Percentiles rank a stretch among this genome's conserved stretches.
These are phyloP conservation scores for Tenrec ecaudatus DNA, from an alignment of 2,113 vertebrate species.

Conservation along the genomic window DNA sequence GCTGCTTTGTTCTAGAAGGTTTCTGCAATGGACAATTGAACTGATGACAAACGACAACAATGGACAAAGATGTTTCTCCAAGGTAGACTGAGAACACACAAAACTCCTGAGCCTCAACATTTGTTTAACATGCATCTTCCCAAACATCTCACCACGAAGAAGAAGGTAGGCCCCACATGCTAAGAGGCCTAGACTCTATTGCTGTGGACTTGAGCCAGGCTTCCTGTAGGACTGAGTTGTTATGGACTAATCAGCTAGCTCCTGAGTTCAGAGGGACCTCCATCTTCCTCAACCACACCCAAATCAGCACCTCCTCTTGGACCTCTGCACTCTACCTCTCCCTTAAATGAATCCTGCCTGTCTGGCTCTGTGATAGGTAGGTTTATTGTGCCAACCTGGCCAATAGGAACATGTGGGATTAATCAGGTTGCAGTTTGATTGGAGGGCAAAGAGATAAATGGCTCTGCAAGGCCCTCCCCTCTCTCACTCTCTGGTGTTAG, in stretches of 20 bases:
- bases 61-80: background rate
- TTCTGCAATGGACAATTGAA: background rate
- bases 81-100: background rate
- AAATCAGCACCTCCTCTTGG: background rate
- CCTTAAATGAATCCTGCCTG: background rate
- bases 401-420: no score
- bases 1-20: background rate
- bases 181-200: background rate
- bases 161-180: background rate
- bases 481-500: no score
- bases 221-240: background rate
- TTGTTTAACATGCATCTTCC: background rate
- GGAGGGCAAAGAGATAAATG: no score
- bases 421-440: no score
- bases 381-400: no score
- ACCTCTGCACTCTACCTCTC: no score
- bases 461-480: no score
- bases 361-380: no score
- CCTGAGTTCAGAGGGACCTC: background rate
- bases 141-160: background rate
- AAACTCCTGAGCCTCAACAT: background rate
- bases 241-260: background rate
- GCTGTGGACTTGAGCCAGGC: background rate
- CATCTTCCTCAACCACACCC: background rate
- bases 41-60: background rate